A percentile compares a stretch with the other conserved stretches of the same genome.
phyloP scores from a whole-genome alignment of 2,113 vertebrate species.

The Rostratula benghalensis region DNA sequence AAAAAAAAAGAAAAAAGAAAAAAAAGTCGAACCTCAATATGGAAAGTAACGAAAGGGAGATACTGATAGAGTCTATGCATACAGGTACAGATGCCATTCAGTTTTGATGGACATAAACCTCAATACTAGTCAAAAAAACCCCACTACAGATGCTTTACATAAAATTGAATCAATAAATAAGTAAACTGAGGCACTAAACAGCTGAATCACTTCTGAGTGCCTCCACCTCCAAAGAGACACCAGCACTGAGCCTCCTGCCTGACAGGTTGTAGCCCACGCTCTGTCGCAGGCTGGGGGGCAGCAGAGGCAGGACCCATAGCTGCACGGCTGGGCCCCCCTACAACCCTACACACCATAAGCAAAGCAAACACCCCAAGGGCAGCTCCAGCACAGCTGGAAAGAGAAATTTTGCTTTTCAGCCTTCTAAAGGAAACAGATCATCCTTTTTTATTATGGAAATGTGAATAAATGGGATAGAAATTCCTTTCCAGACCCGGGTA shows the following conservation, averaged over 20 bases:
- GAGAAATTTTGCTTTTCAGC: not conserved
- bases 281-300: too few relatives aligned
- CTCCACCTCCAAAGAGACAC: not conserved
- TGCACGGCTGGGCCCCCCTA: not conserved
- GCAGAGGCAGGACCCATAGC: not conserved
- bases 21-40: not conserved
- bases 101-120: not conserved
- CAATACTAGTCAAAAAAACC: not conserved
- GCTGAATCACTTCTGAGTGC: not conserved
- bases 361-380: not conserved
- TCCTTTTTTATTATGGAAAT: not conserved
- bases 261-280: accelerated
- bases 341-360: not conserved
- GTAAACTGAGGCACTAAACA: not conserved
- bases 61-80: not conserved
- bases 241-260: not conserved
- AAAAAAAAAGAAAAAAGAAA: not conserved
- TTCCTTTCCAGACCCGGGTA: not conserved
- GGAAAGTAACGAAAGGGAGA: not conserved
- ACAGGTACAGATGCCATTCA: not conserved
- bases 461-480: not conserved
- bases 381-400: not conserved
- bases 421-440: not conserved
- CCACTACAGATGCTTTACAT: not conserved
- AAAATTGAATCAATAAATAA: not conserved